phyloP scores from a whole-genome alignment of 2,113 vertebrate species.

The Melanotaenia duboulayi region DNA sequence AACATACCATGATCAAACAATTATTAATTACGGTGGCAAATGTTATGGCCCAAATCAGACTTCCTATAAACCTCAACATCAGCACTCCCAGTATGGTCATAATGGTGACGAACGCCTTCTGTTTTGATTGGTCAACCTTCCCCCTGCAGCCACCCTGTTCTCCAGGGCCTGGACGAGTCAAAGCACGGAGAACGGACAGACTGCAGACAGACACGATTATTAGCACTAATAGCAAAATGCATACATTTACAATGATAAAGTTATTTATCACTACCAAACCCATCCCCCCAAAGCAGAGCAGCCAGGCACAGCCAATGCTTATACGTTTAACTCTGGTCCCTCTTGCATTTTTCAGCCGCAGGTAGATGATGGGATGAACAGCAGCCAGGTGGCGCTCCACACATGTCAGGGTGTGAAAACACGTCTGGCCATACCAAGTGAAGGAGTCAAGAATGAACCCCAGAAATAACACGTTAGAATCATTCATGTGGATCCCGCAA shows the following conservation, averaged over 20 bases:
- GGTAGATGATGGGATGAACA: conserved; percentile 6
- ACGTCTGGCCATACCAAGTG: neutral
- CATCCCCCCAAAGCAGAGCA: neutral
- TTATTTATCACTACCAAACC: neutral
- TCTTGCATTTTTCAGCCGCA: neutral
- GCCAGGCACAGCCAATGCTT: neutral
- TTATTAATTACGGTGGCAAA: fast-evolving
- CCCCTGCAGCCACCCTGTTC: neutral
- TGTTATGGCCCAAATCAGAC: neutral
- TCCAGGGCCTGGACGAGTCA: neutral
- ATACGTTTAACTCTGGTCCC: neutral
- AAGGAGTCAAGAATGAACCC: too few relatives aligned
- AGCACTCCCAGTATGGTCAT: neutral
- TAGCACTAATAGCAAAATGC: neutral
- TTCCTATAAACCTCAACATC: neutral
- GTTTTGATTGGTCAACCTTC: conserved; percentile 10
- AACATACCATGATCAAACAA: neutral
- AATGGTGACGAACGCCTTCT: conserved; percentile 24
- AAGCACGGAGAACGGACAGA: conserved; percentile 4
- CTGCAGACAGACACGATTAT: neutral
- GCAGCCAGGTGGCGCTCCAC: conserved; percentile 16
- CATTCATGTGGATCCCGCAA: too few relatives aligned
- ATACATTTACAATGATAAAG: neutral
- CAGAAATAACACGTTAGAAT: too few relatives aligned
- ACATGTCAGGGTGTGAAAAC: conserved; percentile 4